phyloP scores from a whole-genome alignment of 1,140 invertebrate species.

The Colletes gigas region DNA sequence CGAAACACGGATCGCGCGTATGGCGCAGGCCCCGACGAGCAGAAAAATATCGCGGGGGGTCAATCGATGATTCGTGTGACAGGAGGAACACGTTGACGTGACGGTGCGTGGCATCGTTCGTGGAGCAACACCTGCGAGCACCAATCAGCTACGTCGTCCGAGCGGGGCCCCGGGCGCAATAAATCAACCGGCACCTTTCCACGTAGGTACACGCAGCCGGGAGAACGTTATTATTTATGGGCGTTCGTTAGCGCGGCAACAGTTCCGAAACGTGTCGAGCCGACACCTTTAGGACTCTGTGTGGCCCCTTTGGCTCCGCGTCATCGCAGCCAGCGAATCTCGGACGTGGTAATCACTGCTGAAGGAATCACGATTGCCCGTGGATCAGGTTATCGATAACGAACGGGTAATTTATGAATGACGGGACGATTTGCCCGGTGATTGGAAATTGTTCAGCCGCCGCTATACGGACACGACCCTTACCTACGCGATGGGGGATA shows the following conservation, averaged over 20 bases:
- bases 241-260: constrained; percentile 71
- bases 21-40: too few species aligned
- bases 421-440: constrained; percentile 23
- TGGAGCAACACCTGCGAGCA: constrained; percentile 68
- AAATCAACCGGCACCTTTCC: constrained; percentile 72
- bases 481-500: background rate
- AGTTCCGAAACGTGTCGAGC: constrained; percentile 62
- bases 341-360: constrained; percentile 33
- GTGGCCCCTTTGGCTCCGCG: constrained; percentile 58
- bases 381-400: constrained; percentile 43
- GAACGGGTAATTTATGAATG: constrained; percentile 37
- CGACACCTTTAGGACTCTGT: constrained; percentile 60
- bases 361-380: constrained; percentile 42
- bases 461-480: background rate
- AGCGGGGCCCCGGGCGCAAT: constrained; percentile 54
- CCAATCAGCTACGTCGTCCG: constrained; percentile 70
- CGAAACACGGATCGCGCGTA: background rate
- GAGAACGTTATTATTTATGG: constrained; percentile 69
- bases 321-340: constrained; percentile 44
- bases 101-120: constrained; percentile 41
- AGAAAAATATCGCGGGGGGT: constrained; percentile 34
- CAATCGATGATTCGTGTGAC: constrained; percentile 59
- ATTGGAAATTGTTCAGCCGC: constrained; percentile 40
- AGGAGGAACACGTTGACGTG: constrained; percentile 53
- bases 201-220: constrained; percentile 51